Base-by-base conservation (phyloP, 2,797 vertebrate genomes). In the Eulemur coronatus region DNA sequence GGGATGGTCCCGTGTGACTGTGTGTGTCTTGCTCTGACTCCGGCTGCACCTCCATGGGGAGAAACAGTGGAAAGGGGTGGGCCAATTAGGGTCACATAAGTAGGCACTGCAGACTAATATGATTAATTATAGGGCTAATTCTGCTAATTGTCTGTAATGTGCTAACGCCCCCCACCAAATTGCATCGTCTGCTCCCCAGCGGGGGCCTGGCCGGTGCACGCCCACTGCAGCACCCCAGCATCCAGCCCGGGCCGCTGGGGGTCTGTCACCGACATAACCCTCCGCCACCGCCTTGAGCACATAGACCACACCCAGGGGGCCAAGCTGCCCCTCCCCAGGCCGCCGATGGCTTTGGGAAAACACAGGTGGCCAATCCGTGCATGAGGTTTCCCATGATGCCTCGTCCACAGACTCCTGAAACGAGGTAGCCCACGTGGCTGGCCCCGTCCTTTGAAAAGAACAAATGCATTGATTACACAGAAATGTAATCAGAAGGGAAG, bases 211-310 rank as follows among this genome's bases (percentile, higher is more conserved):
- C 63, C 7, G 69, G 48, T 28, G 46, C 4, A 0, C 1, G 9
- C 24, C 38, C 3, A 15, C 7, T 30, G 50, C 3, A 6, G 43
- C 65, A 35, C 18, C 57, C 38, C 10, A 48, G 50, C 18, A 18
- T 38, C 69, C 52, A 15, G 0, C 12, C n/a, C 65, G 26, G 26
- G 35, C 3, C 14, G 9, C 38, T 20, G 3, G 55, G 35, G 30
- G 2, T 46, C 63, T 43, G 0, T 13, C 7, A 4, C 0, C 17
- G 43, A 33, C n/a, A 18, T 13, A 18, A 15, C 30, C 33, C 46
- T n/a, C 18, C 13, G 50, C 14, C 12, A 4, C 65, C 0, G 2
- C 20, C 15, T 38, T 48, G 22, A 17, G 26, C n/a, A 11, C 6
- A 1, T 2, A 6, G 38, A 12, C 33, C 43, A 35, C 52, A 20